A percentile compares a stretch with the other conserved stretches of the same genome.
These are phyloP conservation scores for Ceraclea dissimilis DNA, from an alignment of 2,888 invertebrate genomes.

Conservation along the genomic window DNA sequence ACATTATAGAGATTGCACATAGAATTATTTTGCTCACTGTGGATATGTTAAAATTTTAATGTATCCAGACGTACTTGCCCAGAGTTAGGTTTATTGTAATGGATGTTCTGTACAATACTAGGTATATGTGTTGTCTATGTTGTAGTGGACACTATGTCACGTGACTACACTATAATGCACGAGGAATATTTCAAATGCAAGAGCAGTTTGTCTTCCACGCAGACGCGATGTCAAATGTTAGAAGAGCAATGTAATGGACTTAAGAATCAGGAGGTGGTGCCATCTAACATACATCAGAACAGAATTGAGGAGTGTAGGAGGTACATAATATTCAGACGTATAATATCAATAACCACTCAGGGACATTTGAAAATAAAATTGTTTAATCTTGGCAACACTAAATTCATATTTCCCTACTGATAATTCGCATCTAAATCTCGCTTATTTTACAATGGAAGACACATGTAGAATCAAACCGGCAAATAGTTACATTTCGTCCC, in stretches of 20 bases:
- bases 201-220: slow-evolving; percentile 50
- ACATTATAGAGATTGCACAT: too few species aligned
- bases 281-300: slow-evolving; percentile 56
- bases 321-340: too few species aligned
- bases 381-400: too few species aligned
- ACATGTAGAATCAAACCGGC: too few species aligned
- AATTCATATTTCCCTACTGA: neutral
- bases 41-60: too few species aligned
- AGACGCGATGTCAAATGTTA: slow-evolving; percentile 51
- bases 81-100: too few species aligned
- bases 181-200: slow-evolving; percentile 53
- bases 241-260: slow-evolving; percentile 47
- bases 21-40: too few species aligned
- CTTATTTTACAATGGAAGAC: too few species aligned
- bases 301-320: slow-evolving; percentile 67
- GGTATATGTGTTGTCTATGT: neutral
- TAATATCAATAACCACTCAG: too few species aligned
- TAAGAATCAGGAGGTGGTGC: slow-evolving; percentile 50
- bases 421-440: slow-evolving; percentile 2
- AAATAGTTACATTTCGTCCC: too few species aligned
- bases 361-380: neutral
- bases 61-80: too few species aligned
- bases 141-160: slow-evolving; percentile 53
- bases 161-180: slow-evolving; percentile 58
- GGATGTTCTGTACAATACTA: too few species aligned